These are phyloP conservation scores for Cotesia glomerata DNA, from an alignment of 1,140 invertebrate genomes.

Conservation along the genomic window DNA sequence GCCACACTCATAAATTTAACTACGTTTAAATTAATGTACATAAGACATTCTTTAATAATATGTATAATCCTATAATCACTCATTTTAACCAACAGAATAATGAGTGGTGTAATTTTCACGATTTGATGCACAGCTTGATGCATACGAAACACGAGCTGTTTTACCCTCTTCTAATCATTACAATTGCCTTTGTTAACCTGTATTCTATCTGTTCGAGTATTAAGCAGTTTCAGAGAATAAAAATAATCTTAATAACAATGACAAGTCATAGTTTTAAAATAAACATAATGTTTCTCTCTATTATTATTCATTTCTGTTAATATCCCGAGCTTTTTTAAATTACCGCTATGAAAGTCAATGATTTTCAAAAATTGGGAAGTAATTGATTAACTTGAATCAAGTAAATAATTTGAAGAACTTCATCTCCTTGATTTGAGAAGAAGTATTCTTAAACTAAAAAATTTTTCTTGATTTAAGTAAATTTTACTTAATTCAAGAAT, in stretches of 20 bases:
- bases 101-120: constrained; percentile 43
- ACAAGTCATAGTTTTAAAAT: too few relatives aligned
- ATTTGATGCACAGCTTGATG: constrained; percentile 34
- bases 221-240: neutral
- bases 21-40: constrained; percentile 1
- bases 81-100: constrained; percentile 39
- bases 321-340: too few relatives aligned
- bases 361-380: too few relatives aligned
- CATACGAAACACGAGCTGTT: constrained; percentile 19
- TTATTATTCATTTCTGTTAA: too few relatives aligned
- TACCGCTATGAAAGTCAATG: too few relatives aligned
- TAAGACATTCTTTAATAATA: too few relatives aligned
- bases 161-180: constrained; percentile 12
- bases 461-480: too few relatives aligned
- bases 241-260: neutral
- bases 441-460: too few relatives aligned
- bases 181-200: neutral
- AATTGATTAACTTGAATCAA: too few relatives aligned
- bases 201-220: neutral
- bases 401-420: too few relatives aligned
- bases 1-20: neutral
- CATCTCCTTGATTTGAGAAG: too few relatives aligned
- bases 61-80: constrained; percentile 1
- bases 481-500: too few relatives aligned
- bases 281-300: neutral